Conservation (phyloP, 2,797 vertebrate species). For the Xerus rutilus region DNA sequence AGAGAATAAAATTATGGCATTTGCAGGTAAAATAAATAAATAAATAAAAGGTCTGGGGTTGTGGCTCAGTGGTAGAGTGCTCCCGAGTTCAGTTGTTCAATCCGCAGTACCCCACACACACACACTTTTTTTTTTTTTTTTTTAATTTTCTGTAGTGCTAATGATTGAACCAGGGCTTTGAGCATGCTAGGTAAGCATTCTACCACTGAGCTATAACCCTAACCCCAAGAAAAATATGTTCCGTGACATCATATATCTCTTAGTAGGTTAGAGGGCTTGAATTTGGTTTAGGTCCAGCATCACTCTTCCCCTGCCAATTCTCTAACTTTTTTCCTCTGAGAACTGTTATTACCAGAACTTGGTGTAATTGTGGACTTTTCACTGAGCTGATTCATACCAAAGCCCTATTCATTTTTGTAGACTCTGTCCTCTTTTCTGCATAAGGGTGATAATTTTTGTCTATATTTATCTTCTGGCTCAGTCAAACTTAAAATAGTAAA, state of each 20-base stretch:
- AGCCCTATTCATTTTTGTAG: conserved; percentile 12
- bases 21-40: too few relatives aligned
- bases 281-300: neutral
- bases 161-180: neutral
- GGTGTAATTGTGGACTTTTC: conserved; percentile 30
- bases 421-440: neutral
- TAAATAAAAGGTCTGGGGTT: too few relatives aligned
- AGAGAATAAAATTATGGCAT: too few relatives aligned
- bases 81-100: too few relatives aligned
- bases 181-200: neutral
- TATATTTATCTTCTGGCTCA: conserved; percentile 53
- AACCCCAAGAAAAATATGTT: neutral
- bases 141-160: neutral
- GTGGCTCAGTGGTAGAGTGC: too few relatives aligned
- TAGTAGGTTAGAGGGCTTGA: neutral
- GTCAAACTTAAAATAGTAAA: conserved; percentile 38
- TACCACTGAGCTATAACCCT: neutral
- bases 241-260: neutral
- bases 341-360: neutral
- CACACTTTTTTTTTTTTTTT: neutral
- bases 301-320: neutral
- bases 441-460: conserved; percentile 51
- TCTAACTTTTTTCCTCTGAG: neutral
- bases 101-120: too few relatives aligned
- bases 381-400: neutral